Evolutionary conservation across 2,888 invertebrate genomes (phyloP).

Genomic region (Eledone cirrhosa): DNA sequence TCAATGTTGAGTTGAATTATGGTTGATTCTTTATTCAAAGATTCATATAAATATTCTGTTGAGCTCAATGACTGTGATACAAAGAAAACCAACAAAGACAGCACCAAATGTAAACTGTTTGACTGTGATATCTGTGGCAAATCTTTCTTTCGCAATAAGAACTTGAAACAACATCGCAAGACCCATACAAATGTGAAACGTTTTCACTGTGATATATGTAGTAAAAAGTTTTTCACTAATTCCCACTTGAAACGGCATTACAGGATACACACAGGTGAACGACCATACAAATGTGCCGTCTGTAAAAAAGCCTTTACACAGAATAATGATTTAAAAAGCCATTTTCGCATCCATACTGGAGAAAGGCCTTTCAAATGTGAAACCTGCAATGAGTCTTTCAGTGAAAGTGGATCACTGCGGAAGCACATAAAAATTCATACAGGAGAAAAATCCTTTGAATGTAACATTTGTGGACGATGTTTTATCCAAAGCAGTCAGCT

Average conservation of each 20-base stretch:
- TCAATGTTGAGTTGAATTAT: no score
- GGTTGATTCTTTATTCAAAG: no score
- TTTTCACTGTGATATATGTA: background rate
- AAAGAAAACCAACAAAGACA: no score
- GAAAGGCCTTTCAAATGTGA: conserved; percentile 14
- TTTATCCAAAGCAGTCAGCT: background rate
- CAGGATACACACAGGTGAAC: background rate
- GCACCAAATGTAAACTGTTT: background rate
- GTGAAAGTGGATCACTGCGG: background rate
- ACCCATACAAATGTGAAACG: background rate
- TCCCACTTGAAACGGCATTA: background rate
- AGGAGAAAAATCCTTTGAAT: background rate
- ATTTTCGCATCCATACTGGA: background rate
- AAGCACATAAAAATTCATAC: background rate
- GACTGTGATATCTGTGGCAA: conserved; percentile 18
- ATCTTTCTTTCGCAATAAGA: background rate
- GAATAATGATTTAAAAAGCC: background rate
- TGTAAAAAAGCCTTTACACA: background rate
- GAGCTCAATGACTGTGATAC: no score
- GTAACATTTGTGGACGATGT: conserved; percentile 1
- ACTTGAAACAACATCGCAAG: background rate
- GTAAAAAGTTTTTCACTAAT: background rate
- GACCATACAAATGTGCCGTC: background rate
- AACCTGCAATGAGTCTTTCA: background rate
- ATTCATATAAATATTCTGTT: no score